Evolutionary conservation across 2,888 invertebrate species (phyloP), one percentile per base, ranked within the genome.

Genomic region (Diachrysia chrysitis): DNA sequence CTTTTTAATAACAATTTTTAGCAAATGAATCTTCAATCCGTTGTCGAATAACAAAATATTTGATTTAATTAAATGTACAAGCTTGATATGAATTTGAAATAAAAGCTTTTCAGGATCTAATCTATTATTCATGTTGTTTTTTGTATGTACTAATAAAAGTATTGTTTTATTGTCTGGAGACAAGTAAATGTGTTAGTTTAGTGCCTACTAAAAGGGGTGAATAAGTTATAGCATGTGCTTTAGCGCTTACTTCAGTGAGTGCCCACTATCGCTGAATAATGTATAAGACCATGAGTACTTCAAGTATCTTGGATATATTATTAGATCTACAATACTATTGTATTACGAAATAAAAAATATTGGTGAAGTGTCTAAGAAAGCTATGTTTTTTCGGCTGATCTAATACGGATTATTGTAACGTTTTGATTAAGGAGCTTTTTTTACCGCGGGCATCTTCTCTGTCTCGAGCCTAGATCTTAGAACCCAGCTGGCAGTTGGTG

Each of bases 171-270:
- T 42, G 57, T 60, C 29, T 58, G 62, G 61, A 71, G 71, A 54
- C 23, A 59, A 63, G 21, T 21, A 48, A 60, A 61, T 58, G 65
- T 65, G 64, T 74, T 73, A 67, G 42, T 42, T 56, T 46, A 51
- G 42, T 51, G n/a, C n/a, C n/a, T n/a, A 54, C 63, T 74, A 73
- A 81, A 78, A 76, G 75, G 72, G 73, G 70, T 69, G 66, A 32
- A 70, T 61, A 71, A 58, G 69, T 69, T 74, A 78, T 67, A 62
- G 59, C 67, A 77, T 56, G 55, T 66, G 67, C 61, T 55, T 73
- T 62, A 21, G 46, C 58, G 69, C 74, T 80, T 82, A 71, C 66
- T 73, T 66, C 66, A 77, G 76, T 63, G 66, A 69, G 67, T 60
- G 53, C 58, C 66, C 46, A 61, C 53, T 48, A 32, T 46, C 35